Conservation (phyloP, 2,888 invertebrate genomes). For the Entomobrya multifasciata region DNA sequence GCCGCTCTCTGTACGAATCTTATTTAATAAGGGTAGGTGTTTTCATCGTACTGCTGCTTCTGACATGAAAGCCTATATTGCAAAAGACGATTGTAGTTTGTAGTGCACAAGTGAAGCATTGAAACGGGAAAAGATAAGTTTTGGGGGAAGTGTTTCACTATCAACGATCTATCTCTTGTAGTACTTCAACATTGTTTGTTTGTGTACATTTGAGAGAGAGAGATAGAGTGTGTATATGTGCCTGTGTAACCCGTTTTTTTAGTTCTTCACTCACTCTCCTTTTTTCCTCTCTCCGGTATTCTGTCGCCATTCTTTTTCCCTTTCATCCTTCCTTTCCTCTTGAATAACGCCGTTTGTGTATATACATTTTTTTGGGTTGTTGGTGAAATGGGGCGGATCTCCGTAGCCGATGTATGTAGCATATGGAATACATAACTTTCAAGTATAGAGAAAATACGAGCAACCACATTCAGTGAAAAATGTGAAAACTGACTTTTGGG, state of each 20-base stretch:
- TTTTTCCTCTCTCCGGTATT: constrained; percentile 63
- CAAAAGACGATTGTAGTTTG: constrained; percentile 9
- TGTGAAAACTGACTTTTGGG: constrained; percentile 44
- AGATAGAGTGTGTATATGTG: constrained; percentile 38
- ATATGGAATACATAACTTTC: constrained; percentile 65
- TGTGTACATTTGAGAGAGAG: constrained; percentile 34
- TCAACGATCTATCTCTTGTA: constrained; percentile 4
- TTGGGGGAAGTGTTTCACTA: background rate
- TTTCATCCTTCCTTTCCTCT: constrained; percentile 68
- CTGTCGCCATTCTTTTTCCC: constrained; percentile 72
- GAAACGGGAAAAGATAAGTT: constrained; percentile 39
- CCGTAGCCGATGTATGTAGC: constrained; percentile 66
- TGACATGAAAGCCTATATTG: background rate
- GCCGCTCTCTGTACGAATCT: background rate
- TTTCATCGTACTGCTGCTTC: background rate
- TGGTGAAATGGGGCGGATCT: constrained; percentile 74
- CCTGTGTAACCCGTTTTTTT: constrained; percentile 38
- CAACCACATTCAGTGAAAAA: constrained; percentile 30
- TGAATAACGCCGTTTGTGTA: constrained; percentile 48
- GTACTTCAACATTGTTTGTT: constrained; percentile 58
- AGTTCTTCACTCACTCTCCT: constrained; percentile 36
- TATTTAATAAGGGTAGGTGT: constrained; percentile 31
- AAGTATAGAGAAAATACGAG: constrained; percentile 34
- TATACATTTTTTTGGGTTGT: constrained; percentile 59
- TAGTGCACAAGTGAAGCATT: constrained; percentile 19